A percentile compares a stretch with the other conserved stretches of the same genome.
These are phyloP conservation scores for Pandemis corylana DNA, from an alignment of 2,888 invertebrate genomes.

Conservation along the genomic window DNA sequence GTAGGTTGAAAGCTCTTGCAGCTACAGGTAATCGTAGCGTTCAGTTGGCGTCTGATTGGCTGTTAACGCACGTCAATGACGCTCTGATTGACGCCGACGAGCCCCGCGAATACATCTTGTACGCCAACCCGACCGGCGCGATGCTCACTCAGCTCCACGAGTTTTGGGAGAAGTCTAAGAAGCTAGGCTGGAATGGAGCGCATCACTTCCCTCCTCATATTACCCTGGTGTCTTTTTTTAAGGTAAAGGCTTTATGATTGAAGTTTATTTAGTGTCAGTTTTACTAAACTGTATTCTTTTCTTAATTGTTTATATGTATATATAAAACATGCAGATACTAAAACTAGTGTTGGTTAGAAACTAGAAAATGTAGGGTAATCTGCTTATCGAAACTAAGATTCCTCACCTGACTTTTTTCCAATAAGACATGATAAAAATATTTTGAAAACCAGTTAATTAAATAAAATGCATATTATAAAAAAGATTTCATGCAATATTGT, in stretches of 20 bases:
- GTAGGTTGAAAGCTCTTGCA: conserved; percentile 94
- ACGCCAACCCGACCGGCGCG: conserved; percentile 92
- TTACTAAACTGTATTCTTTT: too few species aligned
- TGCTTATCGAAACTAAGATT: too few species aligned
- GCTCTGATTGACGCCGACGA: conserved; percentile 90
- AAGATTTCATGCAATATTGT: too few species aligned
- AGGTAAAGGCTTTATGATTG: conserved; percentile 79
- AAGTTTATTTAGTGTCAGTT: too few species aligned
- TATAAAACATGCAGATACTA: too few species aligned
- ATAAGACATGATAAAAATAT: too few species aligned
- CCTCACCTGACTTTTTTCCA: too few species aligned
- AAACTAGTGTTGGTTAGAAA: too few species aligned
- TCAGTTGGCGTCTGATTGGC: conserved; percentile 95
- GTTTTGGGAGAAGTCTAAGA: conserved; percentile 92
- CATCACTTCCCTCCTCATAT: conserved; percentile 96
- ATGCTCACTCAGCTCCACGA: conserved; percentile 89
- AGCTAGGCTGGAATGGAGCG: conserved; percentile 93
- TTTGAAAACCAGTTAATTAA: too few species aligned
- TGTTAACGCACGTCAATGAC: conserved; percentile 95
- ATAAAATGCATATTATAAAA: too few species aligned
- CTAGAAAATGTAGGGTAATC: too few species aligned
- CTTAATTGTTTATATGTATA: too few species aligned
- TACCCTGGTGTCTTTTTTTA: conserved; percentile 95
- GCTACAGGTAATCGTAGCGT: conserved; percentile 95
- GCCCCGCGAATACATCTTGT: conserved; percentile 94